Evolutionary conservation across 2,797 vertebrate genomes (phyloP).

Genomic region (Chaetodon trifasciatus): DNA sequence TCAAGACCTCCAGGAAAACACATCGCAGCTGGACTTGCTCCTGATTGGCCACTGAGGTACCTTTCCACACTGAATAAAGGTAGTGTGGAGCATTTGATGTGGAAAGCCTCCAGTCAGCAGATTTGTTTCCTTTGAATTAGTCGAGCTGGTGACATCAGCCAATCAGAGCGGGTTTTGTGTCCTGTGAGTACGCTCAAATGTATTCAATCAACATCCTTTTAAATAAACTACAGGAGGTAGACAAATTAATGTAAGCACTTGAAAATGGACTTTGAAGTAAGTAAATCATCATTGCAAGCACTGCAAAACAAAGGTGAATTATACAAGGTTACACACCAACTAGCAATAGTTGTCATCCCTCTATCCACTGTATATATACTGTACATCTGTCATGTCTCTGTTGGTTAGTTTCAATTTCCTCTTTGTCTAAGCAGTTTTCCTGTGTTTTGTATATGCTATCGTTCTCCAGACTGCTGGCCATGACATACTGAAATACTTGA

Average conservation of each 20-base stretch:
- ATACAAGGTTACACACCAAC: slow-evolving; percentile 29
- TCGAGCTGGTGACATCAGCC: slow-evolving; percentile 27
- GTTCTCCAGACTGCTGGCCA: slow-evolving; percentile 63
- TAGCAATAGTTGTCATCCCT: slow-evolving; percentile 9
- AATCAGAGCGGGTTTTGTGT: slow-evolving; percentile 9
- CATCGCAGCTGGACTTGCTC: slow-evolving; percentile 32
- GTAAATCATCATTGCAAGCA: slow-evolving; percentile 43
- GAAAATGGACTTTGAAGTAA: slow-evolving; percentile 50
- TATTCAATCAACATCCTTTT: slow-evolving; percentile 53
- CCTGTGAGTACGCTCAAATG: slow-evolving; percentile 5
- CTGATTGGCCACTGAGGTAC: slow-evolving; percentile 8
- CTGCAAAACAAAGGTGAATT: slow-evolving; percentile 44
- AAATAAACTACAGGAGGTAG: slow-evolving; percentile 52
- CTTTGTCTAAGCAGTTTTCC: slow-evolving; percentile 65
- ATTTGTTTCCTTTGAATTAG: slow-evolving; percentile 57
- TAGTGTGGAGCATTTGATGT: slow-evolving; percentile 37
- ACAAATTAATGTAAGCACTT: slow-evolving; percentile 59
- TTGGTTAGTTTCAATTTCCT: slow-evolving; percentile 58
- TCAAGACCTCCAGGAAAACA: background rate
- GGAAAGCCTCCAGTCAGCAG: slow-evolving; percentile 48
- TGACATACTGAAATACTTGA: slow-evolving; percentile 66
- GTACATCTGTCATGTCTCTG: slow-evolving; percentile 49
- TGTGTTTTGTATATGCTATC: slow-evolving; percentile 72
- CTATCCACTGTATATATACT: slow-evolving; percentile 30
- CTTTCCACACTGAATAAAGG: slow-evolving; percentile 8